Percentiles rank a stretch among this genome's conserved stretches.
Evolutionary conservation across 2,888 invertebrate genomes (phyloP).

Genomic region (Lepidocyrtoides sp.): DNA sequence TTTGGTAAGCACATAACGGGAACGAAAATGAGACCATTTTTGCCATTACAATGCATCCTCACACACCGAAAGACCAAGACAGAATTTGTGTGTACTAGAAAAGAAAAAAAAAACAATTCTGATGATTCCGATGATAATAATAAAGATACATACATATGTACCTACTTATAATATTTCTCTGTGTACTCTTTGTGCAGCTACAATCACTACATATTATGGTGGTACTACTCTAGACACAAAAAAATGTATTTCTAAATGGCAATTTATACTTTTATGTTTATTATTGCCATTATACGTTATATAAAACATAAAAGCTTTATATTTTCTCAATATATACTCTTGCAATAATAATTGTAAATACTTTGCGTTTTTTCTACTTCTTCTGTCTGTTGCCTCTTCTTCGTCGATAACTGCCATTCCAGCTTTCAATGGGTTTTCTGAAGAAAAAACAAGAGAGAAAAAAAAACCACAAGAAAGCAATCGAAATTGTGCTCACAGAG

Average conservation of each 20-base stretch:
- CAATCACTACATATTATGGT: too few relatives aligned
- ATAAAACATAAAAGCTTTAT: not conserved
- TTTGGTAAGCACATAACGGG: slow-evolving; percentile 52
- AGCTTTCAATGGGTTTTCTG: slow-evolving; percentile 27
- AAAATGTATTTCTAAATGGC: slow-evolving; percentile 58
- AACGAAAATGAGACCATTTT: slow-evolving; percentile 64
- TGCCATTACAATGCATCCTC: slow-evolving; percentile 43
- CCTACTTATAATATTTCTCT: too few relatives aligned
- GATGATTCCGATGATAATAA: slow-evolving; percentile 25
- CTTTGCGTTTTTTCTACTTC: slow-evolving; percentile 34
- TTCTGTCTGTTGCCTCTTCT: not conserved
- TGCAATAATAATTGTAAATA: slow-evolving; percentile 52
- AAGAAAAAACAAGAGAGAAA: not conserved
- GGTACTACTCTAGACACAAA: not conserved
- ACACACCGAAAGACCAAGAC: slow-evolving; percentile 35
- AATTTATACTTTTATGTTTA: slow-evolving; percentile 53
- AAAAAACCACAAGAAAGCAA: slow-evolving; percentile 35
- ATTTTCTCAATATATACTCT: not conserved
- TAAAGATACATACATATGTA: slow-evolving; percentile 21
- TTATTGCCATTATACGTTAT: not conserved
- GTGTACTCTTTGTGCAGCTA: too few relatives aligned
- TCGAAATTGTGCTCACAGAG: slow-evolving; percentile 15
- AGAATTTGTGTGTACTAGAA: not conserved
- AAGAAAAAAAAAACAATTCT: slow-evolving; percentile 39
- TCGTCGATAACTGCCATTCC: slow-evolving; percentile 47